Evolutionary conservation across 1,140 invertebrate species (phyloP), one percentile per base, ranked within the genome.

Genomic region (Pinna nobilis): DNA sequence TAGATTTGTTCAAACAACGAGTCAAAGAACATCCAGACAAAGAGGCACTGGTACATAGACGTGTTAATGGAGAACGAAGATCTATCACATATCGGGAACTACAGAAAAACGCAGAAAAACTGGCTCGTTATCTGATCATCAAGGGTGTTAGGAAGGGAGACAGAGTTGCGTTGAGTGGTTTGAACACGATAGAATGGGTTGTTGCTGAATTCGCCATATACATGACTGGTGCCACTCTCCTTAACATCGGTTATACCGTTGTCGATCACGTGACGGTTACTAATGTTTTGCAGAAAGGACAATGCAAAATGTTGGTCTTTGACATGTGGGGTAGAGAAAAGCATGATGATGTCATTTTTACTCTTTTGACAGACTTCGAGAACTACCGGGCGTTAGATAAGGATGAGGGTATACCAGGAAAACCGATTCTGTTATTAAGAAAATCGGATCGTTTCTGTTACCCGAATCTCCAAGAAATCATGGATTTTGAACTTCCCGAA

Each of bases 111-210:
- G 33, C 53, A 20, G 33, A 25, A 7, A 69, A 69, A 44, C 18
- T 69, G 9, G 51, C 66, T 9, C 57, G 47, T 35, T 69, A 44
- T 33, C 66, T 69, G 0, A 32, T 69, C 1, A 32, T 32, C 28
- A 69, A 59, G 44, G 66, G 66, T 0, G 47, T 69, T 15, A 15
- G 18, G 30, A 57, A 57, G 23, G 66, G 66, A 28, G 66, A 69
- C 33, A 57, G 33, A 13, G 33, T 69, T 9, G 66, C 66, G 13
- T 18, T 68, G 37, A 41, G 61, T 15, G 68, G 68, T 25, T 59
- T 59, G 28, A 70, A 70, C 32, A 61, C 68, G 2, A n/a, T 70
- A n/a, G 68, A 70, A 37, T 49, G 32, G 41, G 44, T 70, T n/a
- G 35, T 70, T 20, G 68, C 41, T 37, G 47, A 51, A 23, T 25